phyloP scores from a whole-genome alignment of 2,113 vertebrate species.

The Antechinus flavipes region DNA sequence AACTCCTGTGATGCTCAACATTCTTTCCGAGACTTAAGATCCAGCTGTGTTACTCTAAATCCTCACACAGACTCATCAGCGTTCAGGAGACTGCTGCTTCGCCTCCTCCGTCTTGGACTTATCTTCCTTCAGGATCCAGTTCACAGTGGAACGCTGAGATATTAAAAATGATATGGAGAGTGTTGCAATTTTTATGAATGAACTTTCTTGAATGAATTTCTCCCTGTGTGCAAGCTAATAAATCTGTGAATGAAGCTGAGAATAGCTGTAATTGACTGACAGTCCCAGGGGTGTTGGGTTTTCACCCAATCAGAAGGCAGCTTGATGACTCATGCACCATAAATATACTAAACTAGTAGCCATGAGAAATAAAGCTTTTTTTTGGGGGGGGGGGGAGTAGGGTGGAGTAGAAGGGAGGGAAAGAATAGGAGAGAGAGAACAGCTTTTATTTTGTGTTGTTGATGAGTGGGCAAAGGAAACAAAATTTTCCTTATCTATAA shows the following conservation, averaged over 20 bases:
- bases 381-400: not conserved
- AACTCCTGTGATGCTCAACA: not conserved
- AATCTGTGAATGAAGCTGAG: slow-evolving; percentile 92
- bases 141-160: slow-evolving; percentile 55
- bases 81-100: slow-evolving; percentile 4
- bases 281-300: slow-evolving; percentile 83
- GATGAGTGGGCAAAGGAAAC: not conserved
- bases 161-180: slow-evolving; percentile 53
- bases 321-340: slow-evolving; percentile 91
- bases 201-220: slow-evolving; percentile 92
- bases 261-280: slow-evolving; percentile 90
- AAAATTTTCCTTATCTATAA: not conserved
- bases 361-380: slow-evolving; percentile 72
- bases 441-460: not conserved
- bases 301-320: slow-evolving; percentile 87
- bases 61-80: slow-evolving; percentile 36
- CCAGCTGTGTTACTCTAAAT: slow-evolving; percentile 25
- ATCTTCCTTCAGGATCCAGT: slow-evolving; percentile 44
- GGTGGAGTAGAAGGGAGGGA: not conserved
- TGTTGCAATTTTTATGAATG: slow-evolving; percentile 92
- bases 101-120: slow-evolving; percentile 1
- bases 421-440: slow-evolving; percentile 64
- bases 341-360: slow-evolving; percentile 83
- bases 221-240: slow-evolving; percentile 86
- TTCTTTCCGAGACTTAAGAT: slow-evolving; percentile 46